Conservation (phyloP, 2,888 invertebrate species). For the Andrena hattorfiana region DNA sequence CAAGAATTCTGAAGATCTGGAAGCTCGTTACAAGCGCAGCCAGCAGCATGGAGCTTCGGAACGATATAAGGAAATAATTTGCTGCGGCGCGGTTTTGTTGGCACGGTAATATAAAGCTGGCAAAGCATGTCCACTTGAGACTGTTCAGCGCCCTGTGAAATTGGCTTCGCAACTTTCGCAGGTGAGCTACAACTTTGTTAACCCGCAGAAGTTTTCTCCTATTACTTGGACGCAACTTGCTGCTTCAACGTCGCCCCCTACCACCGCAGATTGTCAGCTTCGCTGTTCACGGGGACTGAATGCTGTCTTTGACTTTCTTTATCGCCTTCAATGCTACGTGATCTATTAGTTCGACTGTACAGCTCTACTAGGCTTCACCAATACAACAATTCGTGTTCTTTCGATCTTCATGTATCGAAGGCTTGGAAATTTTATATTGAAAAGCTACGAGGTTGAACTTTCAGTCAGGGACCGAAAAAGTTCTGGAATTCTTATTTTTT, state of each 20-base stretch:
- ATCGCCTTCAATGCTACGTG: no score
- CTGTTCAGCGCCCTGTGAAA: conserved; percentile 43
- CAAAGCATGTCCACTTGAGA: conserved; percentile 31
- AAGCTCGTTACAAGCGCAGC: background rate
- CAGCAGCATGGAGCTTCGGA: background rate
- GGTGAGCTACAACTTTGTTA: conserved; percentile 51
- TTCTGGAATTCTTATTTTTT: no score
- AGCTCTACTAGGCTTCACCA: no score
- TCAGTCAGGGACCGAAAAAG: no score
- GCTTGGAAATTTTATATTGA: no score
- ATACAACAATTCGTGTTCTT: no score
- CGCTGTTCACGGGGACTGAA: conserved; percentile 21
- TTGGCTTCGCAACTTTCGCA: conserved; percentile 50
- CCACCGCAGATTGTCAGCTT: background rate
- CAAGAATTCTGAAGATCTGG: background rate
- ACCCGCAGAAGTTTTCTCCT: conserved; percentile 42
- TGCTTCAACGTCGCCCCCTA: background rate
- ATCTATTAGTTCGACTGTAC: no score
- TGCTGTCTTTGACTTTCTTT: conserved; percentile 15
- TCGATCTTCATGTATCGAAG: no score
- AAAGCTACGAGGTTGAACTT: no score
- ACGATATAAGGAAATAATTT: conserved; percentile 37
- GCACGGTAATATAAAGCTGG: conserved; percentile 40
- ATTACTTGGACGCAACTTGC: conserved; percentile 36
- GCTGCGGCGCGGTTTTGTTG: conserved; percentile 8